These are phyloP conservation scores for Ectemnius lituratus DNA, from an alignment of 2,888 invertebrate species.

Conservation along the genomic window DNA sequence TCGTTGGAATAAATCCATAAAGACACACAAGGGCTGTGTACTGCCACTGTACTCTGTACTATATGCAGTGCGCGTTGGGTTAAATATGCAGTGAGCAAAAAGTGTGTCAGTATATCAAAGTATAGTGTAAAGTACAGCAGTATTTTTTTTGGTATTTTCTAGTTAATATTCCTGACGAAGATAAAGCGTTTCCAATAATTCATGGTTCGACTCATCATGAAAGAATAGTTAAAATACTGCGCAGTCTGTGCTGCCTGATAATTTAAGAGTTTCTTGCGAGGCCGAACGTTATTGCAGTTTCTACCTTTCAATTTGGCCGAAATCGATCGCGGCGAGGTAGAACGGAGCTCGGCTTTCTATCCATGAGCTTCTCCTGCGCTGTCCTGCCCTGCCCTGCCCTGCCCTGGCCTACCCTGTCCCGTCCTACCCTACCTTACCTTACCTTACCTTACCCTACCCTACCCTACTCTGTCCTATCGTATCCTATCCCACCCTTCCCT, in stretches of 20 bases:
- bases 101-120: too few species aligned
- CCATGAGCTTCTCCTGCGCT: slow-evolving; percentile 7
- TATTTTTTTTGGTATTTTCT: too few species aligned
- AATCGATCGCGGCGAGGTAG: slow-evolving; percentile 24
- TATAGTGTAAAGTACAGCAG: too few species aligned
- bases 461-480: slow-evolving; percentile 10
- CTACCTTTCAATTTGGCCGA: slow-evolving; percentile 36
- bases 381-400: slow-evolving; percentile 25
- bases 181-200: too few species aligned
- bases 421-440: slow-evolving; percentile 26
- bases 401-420: slow-evolving; percentile 2
- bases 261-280: slow-evolving; percentile 17
- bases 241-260: not conserved
- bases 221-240: not conserved
- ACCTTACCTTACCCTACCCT: too few species aligned
- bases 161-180: too few species aligned
- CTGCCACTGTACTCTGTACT: too few species aligned
- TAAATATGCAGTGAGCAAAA: too few species aligned
- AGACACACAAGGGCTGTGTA: too few species aligned
- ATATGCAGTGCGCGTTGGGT: too few species aligned
- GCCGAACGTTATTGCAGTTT: slow-evolving; percentile 21
- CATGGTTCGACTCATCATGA: too few species aligned
- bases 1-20: too few species aligned
- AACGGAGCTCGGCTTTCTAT: slow-evolving; percentile 4
- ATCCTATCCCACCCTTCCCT: slow-evolving; percentile 16